Base-by-base conservation (phyloP, 2,888 invertebrate genomes). In the Sphaerophoria taeniata region DNA sequence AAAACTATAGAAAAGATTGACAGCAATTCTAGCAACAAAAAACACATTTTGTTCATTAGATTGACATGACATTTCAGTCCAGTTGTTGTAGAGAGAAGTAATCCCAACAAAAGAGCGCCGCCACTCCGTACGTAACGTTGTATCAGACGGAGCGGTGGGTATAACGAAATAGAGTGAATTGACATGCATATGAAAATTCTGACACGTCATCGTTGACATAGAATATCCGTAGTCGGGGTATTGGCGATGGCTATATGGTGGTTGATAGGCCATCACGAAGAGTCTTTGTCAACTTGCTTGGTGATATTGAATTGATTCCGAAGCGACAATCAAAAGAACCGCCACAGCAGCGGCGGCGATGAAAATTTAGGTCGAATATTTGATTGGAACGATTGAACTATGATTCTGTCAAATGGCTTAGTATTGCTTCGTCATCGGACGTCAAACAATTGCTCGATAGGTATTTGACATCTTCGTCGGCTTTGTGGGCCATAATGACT, bases 101-200 rank as follows among this genome's bases (percentile, higher is more conserved):
- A 85, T 85, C 81, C 85, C 81, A 81, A 85, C 81, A 85, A 85
- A 65, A 85, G 76, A 51, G 69, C 76, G 53, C 45, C 43, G 39
- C 36, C 9, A 33, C 4, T 6, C 33, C 55, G 11, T 43, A 31
- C 53, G 67, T 39, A 53, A 71, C 53, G 6, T 43, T 39, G 2
- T 16, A 51, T 7, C 63, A 47, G 39, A 33, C 53, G 56, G 12
- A 58, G 58, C 56, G 7, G 9, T 11, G 51, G 39, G 2, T n/a
- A 47, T 34, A 24, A 16, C 39, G 74, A 58, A 14, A 36, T 82
- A 81, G 72, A 63, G 84, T 79, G 69, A 83, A 77, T 63, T 90
- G 90, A 91, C 90, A 90, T 90, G 90, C 90, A 90, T 91, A 91
- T 90, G 90, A 91, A 90, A 91, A 91, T 91, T 91, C 89, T 91